A percentile compares a stretch with the other conserved stretches of the same genome.
These are phyloP conservation scores for Euura saliciscinereae DNA, from an alignment of 1,140 invertebrate genomes.

Conservation along the genomic window DNA sequence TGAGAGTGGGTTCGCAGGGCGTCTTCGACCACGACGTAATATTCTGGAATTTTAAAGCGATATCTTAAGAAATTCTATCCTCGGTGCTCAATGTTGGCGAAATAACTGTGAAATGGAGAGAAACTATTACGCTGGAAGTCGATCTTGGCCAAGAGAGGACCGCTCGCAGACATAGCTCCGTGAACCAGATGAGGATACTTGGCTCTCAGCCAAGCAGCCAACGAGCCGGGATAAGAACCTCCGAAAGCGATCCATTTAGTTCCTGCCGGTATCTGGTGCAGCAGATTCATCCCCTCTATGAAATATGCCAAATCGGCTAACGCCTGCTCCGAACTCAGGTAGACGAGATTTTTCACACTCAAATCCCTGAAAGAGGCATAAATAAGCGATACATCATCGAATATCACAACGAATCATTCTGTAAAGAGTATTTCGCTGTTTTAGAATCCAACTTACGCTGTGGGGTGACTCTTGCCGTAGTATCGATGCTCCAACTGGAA, in stretches of 20 bases:
- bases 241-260: slow-evolving; percentile 93
- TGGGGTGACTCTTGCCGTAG: slow-evolving; percentile 93
- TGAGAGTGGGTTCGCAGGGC: slow-evolving; percentile 68
- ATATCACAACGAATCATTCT: slow-evolving; percentile 8
- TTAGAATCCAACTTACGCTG: slow-evolving; percentile 60
- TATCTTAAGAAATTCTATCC: too few species aligned
- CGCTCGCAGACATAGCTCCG: slow-evolving; percentile 87
- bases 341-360: slow-evolving; percentile 77
- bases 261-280: slow-evolving; percentile 65
- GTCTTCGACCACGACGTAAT: slow-evolving; percentile 75
- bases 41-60: slow-evolving; percentile 65
- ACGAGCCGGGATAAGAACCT: slow-evolving; percentile 89
- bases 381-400: slow-evolving; percentile 12
- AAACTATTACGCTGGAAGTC: slow-evolving; percentile 76
- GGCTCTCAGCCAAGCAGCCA: slow-evolving; percentile 87
- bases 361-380: slow-evolving; percentile 68
- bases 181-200: slow-evolving; percentile 91
- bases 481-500: slow-evolving; percentile 91
- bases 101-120: slow-evolving; percentile 21
- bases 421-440: too few species aligned
- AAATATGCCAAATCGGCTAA: slow-evolving; percentile 87
- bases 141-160: slow-evolving; percentile 81
- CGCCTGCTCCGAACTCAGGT: slow-evolving; percentile 85
- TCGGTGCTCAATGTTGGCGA: background rate
- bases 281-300: slow-evolving; percentile 70